Conservation (phyloP, 2,888 invertebrate genomes). For the Chrysolina haemoptera region DNA sequence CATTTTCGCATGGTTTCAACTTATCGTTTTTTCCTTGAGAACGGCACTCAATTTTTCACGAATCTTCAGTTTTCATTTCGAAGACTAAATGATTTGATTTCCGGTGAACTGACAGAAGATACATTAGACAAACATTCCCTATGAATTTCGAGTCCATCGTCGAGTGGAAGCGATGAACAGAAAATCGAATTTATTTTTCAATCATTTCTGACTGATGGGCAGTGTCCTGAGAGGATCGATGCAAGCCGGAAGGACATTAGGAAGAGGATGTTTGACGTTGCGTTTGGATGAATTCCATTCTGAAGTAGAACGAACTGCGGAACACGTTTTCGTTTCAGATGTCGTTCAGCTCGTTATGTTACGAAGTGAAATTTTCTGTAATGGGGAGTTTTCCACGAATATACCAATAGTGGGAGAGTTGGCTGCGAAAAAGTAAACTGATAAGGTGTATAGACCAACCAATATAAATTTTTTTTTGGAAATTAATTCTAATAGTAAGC, state of each 20-base stretch:
- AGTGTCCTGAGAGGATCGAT: conserved; percentile 62
- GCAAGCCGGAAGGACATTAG: conserved; percentile 43
- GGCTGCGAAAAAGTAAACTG: no score
- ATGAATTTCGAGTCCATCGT: conserved; percentile 52
- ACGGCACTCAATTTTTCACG: no score
- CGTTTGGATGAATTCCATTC: conserved; percentile 55
- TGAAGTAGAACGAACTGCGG: conserved; percentile 56
- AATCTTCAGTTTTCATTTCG: not conserved
- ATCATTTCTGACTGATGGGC: conserved; percentile 71
- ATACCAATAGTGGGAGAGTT: no score
- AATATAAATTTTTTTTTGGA: no score
- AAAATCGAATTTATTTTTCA: conserved; percentile 72
- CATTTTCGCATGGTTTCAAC: no score
- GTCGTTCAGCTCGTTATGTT: not conserved
- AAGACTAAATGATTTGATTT: not conserved
- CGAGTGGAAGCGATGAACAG: conserved; percentile 66
- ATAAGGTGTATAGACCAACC: no score
- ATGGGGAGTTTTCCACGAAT: no score
- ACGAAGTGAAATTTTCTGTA: no score
- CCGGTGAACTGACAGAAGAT: conserved; percentile 5
- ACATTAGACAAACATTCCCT: conserved; percentile 33
- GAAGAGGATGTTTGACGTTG: conserved; percentile 54
- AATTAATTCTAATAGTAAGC: no score
- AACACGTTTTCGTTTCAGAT: not conserved
- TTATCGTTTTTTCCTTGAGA: no score